These are phyloP conservation scores for Leptopterna dolabrata DNA, from an alignment of 2,888 invertebrate genomes.

Conservation along the genomic window DNA sequence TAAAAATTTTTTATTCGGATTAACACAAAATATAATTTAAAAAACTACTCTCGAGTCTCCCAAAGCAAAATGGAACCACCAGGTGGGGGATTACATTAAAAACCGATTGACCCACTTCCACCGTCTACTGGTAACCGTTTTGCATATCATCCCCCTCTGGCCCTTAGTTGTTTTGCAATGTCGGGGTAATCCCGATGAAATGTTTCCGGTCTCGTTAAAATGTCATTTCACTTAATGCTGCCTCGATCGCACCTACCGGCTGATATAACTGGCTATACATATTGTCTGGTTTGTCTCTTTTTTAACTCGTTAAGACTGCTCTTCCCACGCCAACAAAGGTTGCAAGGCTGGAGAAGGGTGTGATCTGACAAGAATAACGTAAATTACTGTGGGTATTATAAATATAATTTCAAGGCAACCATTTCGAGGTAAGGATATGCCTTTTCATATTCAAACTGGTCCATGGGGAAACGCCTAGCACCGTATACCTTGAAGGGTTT, in stretches of 20 bases:
- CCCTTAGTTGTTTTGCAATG: neutral
- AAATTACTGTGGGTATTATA: too few species aligned
- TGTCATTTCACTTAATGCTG: neutral
- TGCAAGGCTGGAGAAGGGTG: too few species aligned
- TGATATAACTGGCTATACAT: neutral
- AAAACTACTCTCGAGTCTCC: neutral
- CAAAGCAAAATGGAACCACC: neutral
- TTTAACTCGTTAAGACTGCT: neutral
- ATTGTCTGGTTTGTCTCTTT: neutral
- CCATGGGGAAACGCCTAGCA: too few species aligned
- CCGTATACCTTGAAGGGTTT: too few species aligned
- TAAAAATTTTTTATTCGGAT: neutral
- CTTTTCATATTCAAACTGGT: too few species aligned
- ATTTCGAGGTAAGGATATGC: too few species aligned
- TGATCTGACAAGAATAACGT: too few species aligned
- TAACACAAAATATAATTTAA: neutral
- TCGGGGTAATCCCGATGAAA: neutral
- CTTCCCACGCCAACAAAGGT: neutral
- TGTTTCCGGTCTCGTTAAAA: neutral
- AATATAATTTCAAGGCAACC: too few species aligned
- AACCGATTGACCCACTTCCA: neutral
- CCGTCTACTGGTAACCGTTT: neutral
- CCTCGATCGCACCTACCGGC: neutral
- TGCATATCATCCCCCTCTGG: neutral
- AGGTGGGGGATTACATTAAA: slow-evolving; percentile 7